These are phyloP conservation scores for Colistium nudipinnis DNA, from an alignment of 2,113 vertebrate genomes.

Conservation along the genomic window DNA sequence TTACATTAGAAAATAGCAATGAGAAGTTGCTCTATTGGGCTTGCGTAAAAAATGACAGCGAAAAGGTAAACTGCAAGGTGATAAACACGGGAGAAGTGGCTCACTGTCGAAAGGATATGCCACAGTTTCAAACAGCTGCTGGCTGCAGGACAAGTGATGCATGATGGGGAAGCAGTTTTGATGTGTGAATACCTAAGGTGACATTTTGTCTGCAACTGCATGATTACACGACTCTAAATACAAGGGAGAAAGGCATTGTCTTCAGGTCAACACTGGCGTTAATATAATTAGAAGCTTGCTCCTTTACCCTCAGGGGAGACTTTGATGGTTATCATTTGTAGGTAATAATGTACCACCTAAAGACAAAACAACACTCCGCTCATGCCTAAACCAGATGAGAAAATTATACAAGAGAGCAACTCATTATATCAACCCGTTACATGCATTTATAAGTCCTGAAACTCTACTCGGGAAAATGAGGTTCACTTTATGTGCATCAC, in stretches of 20 bases:
- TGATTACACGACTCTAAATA: constrained; percentile 54
- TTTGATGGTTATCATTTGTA: constrained; percentile 75
- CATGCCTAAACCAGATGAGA: constrained; percentile 59
- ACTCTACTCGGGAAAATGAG: not conserved
- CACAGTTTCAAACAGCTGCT: constrained; percentile 62
- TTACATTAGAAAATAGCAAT: constrained; percentile 18
- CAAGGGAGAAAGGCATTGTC: constrained; percentile 52
- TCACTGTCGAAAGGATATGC: constrained; percentile 31
- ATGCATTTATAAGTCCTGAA: constrained; percentile 40
- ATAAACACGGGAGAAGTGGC: constrained; percentile 54
- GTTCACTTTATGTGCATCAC: constrained; percentile 30
- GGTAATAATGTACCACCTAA: constrained; percentile 77
- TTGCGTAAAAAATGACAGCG: constrained; percentile 38
- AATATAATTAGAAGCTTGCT: constrained; percentile 75
- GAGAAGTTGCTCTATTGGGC: constrained; percentile 31
- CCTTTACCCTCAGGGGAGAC: constrained; percentile 59
- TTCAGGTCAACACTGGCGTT: constrained; percentile 66
- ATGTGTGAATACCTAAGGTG: constrained; percentile 64
- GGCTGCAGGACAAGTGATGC: constrained; percentile 54
- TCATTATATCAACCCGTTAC: constrained; percentile 60
- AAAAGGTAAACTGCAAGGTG: constrained; percentile 54
- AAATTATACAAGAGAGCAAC: constrained; percentile 69
- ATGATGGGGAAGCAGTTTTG: constrained; percentile 45
- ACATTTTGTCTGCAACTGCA: constrained; percentile 40
- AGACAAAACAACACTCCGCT: constrained; percentile 73